phyloP scores from a whole-genome alignment of 2,888 invertebrate species.

The Venusia cambrica region DNA sequence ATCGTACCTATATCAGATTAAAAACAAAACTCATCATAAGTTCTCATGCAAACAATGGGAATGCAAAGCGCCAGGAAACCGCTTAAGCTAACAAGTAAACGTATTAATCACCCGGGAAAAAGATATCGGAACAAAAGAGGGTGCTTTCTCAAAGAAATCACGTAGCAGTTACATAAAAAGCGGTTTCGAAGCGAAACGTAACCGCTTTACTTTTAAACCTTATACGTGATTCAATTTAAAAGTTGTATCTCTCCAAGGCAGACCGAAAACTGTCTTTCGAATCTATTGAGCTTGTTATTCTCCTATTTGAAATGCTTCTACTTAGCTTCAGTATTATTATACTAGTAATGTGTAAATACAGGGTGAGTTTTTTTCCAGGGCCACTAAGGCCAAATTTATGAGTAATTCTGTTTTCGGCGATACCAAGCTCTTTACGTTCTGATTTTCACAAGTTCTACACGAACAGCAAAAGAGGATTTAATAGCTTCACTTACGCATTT shows the following conservation, averaged over 20 bases:
- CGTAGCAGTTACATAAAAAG: conserved; percentile 69
- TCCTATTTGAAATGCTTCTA: conserved; percentile 65
- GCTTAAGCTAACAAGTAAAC: conserved; percentile 57
- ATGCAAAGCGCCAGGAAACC: conserved; percentile 42
- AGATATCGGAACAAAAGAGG: conserved; percentile 60
- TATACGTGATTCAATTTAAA: conserved; percentile 79
- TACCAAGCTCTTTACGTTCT: no score
- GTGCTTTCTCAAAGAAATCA: conserved; percentile 61
- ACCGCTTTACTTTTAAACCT: conserved; percentile 79
- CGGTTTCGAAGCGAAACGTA: conserved; percentile 67
- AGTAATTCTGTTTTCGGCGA: no score
- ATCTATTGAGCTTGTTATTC: conserved; percentile 65
- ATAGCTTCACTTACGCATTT: no score
- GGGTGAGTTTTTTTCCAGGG: no score
- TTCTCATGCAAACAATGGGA: conserved; percentile 29
- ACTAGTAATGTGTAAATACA: no score
- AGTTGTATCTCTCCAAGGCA: conserved; percentile 61
- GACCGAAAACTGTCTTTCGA: conserved; percentile 65
- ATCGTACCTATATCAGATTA: conserved; percentile 11
- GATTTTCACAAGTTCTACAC: no score
- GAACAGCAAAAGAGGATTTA: no score
- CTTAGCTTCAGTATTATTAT: no score
- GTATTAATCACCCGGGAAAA: conserved; percentile 54
- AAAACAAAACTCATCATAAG: conserved; percentile 22
- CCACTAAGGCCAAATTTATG: no score